Base-by-base conservation (phyloP, 2,888 invertebrate species). In the Mylabris sibirica region DNA sequence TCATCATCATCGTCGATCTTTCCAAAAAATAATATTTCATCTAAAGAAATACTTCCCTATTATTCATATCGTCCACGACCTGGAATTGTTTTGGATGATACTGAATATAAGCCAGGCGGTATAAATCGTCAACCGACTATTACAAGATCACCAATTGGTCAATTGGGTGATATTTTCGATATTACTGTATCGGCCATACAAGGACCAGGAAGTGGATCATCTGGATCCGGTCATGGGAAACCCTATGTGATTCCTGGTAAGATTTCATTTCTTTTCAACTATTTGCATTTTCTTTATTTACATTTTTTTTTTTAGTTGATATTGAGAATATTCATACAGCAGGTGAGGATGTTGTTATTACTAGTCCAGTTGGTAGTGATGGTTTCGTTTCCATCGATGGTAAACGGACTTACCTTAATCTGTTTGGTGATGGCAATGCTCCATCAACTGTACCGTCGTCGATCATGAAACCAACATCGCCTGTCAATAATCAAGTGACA, bases 341-440 rank as follows among this genome's bases (percentile, higher is more conserved):
- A 1, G 71, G 71, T 11, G 71, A 73, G n/a, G 79, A 84, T 12
- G 93, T 93, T 78, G 93, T 95, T 61, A 94, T 96, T 64, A 90
- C 95, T 2, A 92, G 93, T 0, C 90, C 93, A 3, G 89, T 92
- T 6, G 93, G 93, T 20, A 91, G 92, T 60, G 92, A 95, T 79
- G 93, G 95, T 30, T 96, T 94, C 84, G 96, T 96, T 17, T 96
- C 95, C 26, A 96, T 96, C 68, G 96, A 96, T 81, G 96, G 96
- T 44, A 94, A 96, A 85, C 87, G 95, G 78, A 96, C 95, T 0
- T 95, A 96, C 81, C 88, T 96, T 76, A 94, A 95, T 86, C 87
- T 96, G 57, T 94, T 95, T 82, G 94, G 93, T 71, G 91, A 90
- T 11, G 82, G 84, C 1, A 83, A 85, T 8, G 74, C 70, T 4